These are phyloP conservation scores for Synanthedon andrenaeformis DNA, from an alignment of 2,888 invertebrate genomes.

Conservation along the genomic window DNA sequence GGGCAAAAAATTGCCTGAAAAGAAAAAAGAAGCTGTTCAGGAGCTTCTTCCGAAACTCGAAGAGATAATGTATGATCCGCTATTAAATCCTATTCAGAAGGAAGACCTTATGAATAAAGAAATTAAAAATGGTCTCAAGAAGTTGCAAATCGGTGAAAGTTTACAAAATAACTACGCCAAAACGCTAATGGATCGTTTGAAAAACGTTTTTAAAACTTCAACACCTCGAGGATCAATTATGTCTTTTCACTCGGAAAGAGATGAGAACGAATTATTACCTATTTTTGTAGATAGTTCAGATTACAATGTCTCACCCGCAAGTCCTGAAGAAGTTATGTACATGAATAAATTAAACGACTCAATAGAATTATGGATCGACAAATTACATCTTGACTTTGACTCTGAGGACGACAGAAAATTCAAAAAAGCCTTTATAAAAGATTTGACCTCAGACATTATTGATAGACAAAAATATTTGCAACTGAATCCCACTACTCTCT, in stretches of 20 bases:
- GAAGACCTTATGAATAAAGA: conserved; percentile 8
- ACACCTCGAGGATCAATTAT: conserved; percentile 10
- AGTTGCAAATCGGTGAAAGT: conserved; percentile 5
- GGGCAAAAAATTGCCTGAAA: conserved; percentile 4
- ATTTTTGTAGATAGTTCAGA: neutral
- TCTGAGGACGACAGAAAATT: conserved; percentile 8
- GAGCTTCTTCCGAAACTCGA: conserved; percentile 8
- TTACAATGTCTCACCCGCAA: no score
- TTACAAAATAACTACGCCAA: conserved; percentile 7
- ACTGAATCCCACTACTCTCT: conserved; percentile 16
- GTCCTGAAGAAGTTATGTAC: conserved; percentile 12
- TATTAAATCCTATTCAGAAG: conserved; percentile 6
- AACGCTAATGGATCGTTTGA: conserved; percentile 8
- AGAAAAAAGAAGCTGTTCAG: neutral
- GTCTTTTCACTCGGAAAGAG: neutral
- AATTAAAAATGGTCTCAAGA: conserved; percentile 8
- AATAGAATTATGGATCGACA: conserved; percentile 19
- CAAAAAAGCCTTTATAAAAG: conserved; percentile 13
- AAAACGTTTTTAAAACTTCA: conserved; percentile 10
- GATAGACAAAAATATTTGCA: conserved; percentile 34
- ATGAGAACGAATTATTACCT: neutral
- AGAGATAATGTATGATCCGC: conserved; percentile 7
- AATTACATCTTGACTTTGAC: conserved; percentile 12
- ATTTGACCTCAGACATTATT: conserved; percentile 25
- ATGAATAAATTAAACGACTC: conserved; percentile 9